Base-by-base conservation (phyloP, 2,888 invertebrate species). In the Orgyia antiqua region DNA sequence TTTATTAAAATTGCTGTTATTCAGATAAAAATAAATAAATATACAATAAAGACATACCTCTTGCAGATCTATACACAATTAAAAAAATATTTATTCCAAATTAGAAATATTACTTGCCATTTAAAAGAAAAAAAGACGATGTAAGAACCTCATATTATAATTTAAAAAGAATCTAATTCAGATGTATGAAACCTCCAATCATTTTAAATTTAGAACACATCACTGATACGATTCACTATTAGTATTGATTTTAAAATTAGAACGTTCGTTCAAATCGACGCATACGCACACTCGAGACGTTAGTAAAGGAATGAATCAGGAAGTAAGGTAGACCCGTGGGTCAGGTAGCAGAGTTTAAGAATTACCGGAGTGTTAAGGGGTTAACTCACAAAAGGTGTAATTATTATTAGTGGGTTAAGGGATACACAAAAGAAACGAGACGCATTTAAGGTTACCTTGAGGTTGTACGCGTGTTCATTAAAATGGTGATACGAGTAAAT, bases 321-420 rank as follows among this genome's bases (percentile, higher is more conserved):
- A 83, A 83, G 71, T 74, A 63, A 74, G 67, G 67, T 66, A 64
- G 58, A 58, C 63, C 61, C 49, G 39, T 50, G 73, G 80, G 82
- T 84, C 84, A 84, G 86, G 86, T 86, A 83, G 80, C 75, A 64
- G 68, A 69, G 67, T 57, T 66, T 75, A 78, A 82, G 83, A 80
- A 77, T 79, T 75, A 77, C 62, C 62, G 68, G 58, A 68, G 76
- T 70, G 78, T 74, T 68, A 74, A 82, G 79, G 84, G 84, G 86
- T 84, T 84, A 83, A 74, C 70, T 62, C 49, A 75, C 78, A 80
- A 82, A 79, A 74, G 73, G 69, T 69, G 58, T 76, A 73, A 73
- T 82, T 82, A 78, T 82, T 82, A 79, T 78, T 76, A 69, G 42
- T 73, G 63, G 78, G 77, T 75, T 73, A 76, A 74, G 66, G 68